Conservation (phyloP, 2,797 vertebrate species). For the Distichodus sexfasciatus region DNA sequence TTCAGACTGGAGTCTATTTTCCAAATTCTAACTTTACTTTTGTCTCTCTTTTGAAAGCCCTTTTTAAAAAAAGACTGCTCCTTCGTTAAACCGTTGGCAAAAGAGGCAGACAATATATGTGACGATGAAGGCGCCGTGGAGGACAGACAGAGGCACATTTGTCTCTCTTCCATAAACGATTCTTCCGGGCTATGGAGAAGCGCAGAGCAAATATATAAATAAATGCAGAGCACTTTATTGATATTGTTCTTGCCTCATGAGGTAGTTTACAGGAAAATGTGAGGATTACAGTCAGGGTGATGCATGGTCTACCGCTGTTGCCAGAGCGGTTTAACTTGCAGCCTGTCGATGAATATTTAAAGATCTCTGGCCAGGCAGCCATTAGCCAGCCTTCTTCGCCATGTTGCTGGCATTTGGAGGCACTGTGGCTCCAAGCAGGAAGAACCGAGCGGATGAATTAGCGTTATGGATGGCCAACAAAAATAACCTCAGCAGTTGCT, state of each 20-base stretch:
- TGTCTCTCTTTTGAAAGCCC: too few species aligned
- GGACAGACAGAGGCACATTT: conserved; percentile 52
- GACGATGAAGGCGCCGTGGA: neutral
- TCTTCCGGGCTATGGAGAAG: conserved; percentile 33
- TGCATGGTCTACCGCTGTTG: conserved; percentile 67
- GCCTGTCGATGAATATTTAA: conserved; percentile 67
- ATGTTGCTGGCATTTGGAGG: too few species aligned
- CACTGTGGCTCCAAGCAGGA: neutral
- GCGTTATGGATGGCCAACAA: neutral
- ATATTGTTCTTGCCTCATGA: conserved; percentile 64
- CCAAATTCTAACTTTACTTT: too few species aligned
- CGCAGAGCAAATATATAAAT: conserved; percentile 63
- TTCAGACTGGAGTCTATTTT: too few species aligned
- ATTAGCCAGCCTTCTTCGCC: neutral
- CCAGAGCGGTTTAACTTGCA: conserved; percentile 63
- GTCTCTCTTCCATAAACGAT: conserved; percentile 48
- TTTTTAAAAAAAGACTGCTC: too few species aligned
- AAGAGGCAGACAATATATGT: neutral
- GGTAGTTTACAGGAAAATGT: conserved; percentile 72
- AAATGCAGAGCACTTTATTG: conserved; percentile 61
- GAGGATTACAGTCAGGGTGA: conserved; percentile 70
- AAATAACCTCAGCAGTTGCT: neutral
- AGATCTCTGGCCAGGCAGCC: conserved; percentile 21
- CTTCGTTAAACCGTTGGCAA: neutral
- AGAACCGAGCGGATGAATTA: neutral